phyloP scores from a whole-genome alignment of 2,797 vertebrate genomes.

The Bryconaethiops microstoma region DNA sequence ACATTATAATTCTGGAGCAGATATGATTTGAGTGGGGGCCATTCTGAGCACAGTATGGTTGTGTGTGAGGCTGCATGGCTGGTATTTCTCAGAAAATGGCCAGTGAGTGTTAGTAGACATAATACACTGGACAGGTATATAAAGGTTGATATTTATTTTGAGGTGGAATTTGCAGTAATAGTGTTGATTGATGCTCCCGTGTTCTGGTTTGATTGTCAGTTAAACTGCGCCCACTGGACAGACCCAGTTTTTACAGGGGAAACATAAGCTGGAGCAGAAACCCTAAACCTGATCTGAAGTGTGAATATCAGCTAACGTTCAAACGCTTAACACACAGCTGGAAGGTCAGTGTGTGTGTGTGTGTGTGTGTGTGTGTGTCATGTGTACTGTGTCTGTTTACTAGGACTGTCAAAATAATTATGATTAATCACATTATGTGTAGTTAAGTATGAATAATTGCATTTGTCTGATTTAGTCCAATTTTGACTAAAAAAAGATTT shows the following conservation, averaged over 20 bases:
- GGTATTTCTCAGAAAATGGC: neutral
- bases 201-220: conserved; percentile 61
- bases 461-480: no score
- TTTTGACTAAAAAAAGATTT: no score
- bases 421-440: no score
- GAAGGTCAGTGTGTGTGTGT: conserved; percentile 59
- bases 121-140: neutral
- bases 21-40: no score
- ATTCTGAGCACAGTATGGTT: no score
- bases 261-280: conserved; percentile 64
- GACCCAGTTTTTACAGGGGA: conserved; percentile 55
- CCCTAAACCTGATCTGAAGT: accelerated
- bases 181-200: neutral
- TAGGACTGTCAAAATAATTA: no score
- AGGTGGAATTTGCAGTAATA: neutral
- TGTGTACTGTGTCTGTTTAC: neutral
- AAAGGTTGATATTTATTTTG: conserved; percentile 5
- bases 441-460: no score
- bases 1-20: no score
- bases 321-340: conserved; percentile 54
- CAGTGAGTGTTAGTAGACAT: neutral
- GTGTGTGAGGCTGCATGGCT: no score
- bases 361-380: conserved; percentile 9
- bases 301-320: conserved; percentile 64
- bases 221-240: conserved; percentile 67